Conservation (phyloP, 1,140 invertebrate genomes). For the Penaeus chinensis region DNA sequence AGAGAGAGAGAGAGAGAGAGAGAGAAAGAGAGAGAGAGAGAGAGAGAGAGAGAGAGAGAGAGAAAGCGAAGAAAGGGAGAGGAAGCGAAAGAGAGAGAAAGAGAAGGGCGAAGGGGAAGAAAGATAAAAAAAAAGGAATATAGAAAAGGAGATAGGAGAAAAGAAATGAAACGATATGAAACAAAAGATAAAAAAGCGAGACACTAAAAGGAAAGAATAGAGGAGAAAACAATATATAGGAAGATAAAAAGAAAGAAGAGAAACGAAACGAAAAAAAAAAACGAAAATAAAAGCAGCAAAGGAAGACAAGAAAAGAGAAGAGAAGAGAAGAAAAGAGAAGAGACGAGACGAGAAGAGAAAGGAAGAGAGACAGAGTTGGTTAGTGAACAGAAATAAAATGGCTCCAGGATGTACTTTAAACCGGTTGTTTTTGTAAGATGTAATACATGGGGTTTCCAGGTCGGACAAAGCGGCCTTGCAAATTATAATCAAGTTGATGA, state of each 20-base stretch:
- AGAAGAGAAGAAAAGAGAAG: neutral
- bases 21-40: constrained; percentile 14
- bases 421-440: no score
- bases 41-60: neutral
- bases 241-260: neutral
- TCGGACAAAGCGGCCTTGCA: no score
- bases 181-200: neutral
- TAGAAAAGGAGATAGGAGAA: neutral
- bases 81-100: constrained; percentile 30
- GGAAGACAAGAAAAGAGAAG: neutral
- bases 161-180: neutral
- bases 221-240: neutral
- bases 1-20: neutral
- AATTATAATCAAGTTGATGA: no score
- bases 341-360: neutral
- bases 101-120: neutral
- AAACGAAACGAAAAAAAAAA: neutral
- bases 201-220: neutral
- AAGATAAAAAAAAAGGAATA: neutral
- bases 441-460: no score
- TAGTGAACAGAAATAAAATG: neutral
- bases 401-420: no score
- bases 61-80: neutral
- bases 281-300: neutral
- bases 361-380: neutral